Evolutionary conservation across 37 sponge, comb jelly and placozoan genomes (phyloP).

Genomic region (Eunapius fragilis): DNA sequence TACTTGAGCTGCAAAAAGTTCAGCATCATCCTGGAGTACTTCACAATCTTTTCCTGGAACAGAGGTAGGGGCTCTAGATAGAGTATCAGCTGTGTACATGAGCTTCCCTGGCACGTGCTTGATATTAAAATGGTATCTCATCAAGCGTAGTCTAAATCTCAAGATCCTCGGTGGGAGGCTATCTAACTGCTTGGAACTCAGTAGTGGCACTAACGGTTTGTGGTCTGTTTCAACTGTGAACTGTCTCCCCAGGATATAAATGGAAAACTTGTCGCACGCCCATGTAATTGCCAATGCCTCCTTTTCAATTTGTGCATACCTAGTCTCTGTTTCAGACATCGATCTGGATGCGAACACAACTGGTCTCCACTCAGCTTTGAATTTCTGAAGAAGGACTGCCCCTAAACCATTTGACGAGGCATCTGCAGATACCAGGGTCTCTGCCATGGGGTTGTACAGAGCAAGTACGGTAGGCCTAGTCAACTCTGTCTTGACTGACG

Average conservation of each 20-base stretch:
- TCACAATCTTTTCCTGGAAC: background rate
- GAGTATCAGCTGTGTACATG: slow-evolving; percentile 38
- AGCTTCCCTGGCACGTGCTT: slow-evolving; percentile 41
- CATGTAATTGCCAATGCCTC: slow-evolving; percentile 37
- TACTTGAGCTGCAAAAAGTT: no score
- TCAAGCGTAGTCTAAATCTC: slow-evolving; percentile 24
- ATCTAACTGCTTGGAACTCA: slow-evolving; percentile 15
- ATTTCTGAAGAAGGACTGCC: slow-evolving; percentile 4
- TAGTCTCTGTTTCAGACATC: slow-evolving; percentile 19
- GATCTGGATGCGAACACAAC: slow-evolving; percentile 18
- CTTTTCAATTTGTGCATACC: slow-evolving; percentile 53
- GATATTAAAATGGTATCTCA: background rate
- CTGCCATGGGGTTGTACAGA: slow-evolving; percentile 8
- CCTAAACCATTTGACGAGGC: slow-evolving; percentile 10
- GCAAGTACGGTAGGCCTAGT: background rate
- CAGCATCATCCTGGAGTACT: no score
- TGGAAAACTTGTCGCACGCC: slow-evolving; percentile 34
- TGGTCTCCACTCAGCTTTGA: background rate
- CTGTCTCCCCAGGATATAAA: slow-evolving; percentile 20
- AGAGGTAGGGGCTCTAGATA: slow-evolving; percentile 30
- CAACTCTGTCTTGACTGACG: slow-evolving; percentile 9
- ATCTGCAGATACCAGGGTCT: slow-evolving; percentile 11
- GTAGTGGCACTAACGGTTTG: slow-evolving; percentile 51
- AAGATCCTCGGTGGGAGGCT: slow-evolving; percentile 28
- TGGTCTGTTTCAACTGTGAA: slow-evolving; percentile 39